Base-by-base conservation (phyloP, 2,888 invertebrate species). In the Papilio demoleus region DNA sequence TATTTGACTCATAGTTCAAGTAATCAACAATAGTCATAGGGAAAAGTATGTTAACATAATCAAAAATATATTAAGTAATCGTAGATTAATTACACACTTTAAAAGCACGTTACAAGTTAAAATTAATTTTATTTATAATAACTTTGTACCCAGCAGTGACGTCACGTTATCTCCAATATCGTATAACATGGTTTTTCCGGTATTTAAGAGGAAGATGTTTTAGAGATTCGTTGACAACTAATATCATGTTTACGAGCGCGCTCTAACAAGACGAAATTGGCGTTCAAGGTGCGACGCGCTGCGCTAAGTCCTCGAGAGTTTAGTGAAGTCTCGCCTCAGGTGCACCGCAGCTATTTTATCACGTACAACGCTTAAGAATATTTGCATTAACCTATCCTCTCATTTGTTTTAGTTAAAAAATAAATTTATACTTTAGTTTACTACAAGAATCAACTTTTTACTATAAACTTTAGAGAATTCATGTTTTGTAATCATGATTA, bases 261-360 rank as follows among this genome's bases (percentile, higher is more conserved):
- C 82, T 81, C 78, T 81, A 83, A 83, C 82, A 82, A 85, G 82
- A 81, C 78, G 80, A 87, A 84, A 88, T 86, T 89, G 88, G 85
- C 81, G 78, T 76, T 71, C 74, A 71, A 75, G 72, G 72, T 73
- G 80, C 77, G 74, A 74, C 75, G 77, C 72, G 73, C 76, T 79
- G 77, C 77, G 80, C 47, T 76, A 77, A 79, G 80, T 82, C 80
- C 77, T 81, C 75, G 77, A 77, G 76, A 81, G 81, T 79, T 81
- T 70, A 65, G 71, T 71, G 65, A 66, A 74, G 83, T 74, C 76
- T 75, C 75, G 86, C 77, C 84, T 81, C 91, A 91, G 90, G 89
- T 90, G 90, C 81, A 83, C 83, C 84, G 72, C 81, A 84, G 79
- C 77, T 85, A 86, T 84, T 85, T 85, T 86, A 85, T 85, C 84